Percentiles rank a stretch among this genome's conserved stretches.
phyloP scores from a whole-genome alignment of 2,888 invertebrate species.

The Nemoura dubitans region DNA sequence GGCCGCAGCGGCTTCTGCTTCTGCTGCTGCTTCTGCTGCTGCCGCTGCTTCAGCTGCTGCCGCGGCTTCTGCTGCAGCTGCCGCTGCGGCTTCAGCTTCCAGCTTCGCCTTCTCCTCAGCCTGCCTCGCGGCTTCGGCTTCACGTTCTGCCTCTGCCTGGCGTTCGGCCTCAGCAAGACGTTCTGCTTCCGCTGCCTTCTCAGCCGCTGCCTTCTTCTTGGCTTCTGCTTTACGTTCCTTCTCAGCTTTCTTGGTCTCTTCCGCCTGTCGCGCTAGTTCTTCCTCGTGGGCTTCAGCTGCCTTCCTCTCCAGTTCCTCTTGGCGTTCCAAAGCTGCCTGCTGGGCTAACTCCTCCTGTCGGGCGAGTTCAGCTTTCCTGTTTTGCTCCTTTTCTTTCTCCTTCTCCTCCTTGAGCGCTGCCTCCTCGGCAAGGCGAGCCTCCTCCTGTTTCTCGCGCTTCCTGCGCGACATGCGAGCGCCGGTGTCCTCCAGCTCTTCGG shows the following conservation, averaged over 20 bases:
- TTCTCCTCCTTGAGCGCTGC: constrained; percentile 39
- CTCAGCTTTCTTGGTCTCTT: constrained; percentile 64
- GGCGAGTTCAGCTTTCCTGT: constrained; percentile 54
- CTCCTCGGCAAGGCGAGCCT: constrained; percentile 40
- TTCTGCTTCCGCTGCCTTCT: constrained; percentile 67
- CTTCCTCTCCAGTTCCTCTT: constrained; percentile 48
- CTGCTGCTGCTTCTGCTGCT: constrained; percentile 58
- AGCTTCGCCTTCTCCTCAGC: constrained; percentile 62
- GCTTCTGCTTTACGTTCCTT: constrained; percentile 70
- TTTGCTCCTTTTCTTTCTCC: constrained; percentile 51
- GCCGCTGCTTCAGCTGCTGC: constrained; percentile 62
- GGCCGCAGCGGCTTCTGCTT: constrained; percentile 63
- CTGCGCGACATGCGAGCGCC: constrained; percentile 46
- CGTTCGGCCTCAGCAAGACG: constrained; percentile 71
- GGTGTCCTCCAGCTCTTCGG: constrained; percentile 45
- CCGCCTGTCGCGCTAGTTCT: constrained; percentile 61
- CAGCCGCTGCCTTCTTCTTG: constrained; percentile 73
- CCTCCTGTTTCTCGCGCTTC: constrained; percentile 49
- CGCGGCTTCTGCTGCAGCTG: constrained; percentile 61
- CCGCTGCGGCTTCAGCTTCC: constrained; percentile 26
- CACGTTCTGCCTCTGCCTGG: constrained; percentile 62
- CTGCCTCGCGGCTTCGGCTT: constrained; percentile 61
- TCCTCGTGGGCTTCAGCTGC: constrained; percentile 67
- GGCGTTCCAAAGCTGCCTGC: constrained; percentile 51
- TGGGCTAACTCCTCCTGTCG: constrained; percentile 56